Conservation (phyloP, 2,113 vertebrate species). For the Eupsittula cactorum region DNA sequence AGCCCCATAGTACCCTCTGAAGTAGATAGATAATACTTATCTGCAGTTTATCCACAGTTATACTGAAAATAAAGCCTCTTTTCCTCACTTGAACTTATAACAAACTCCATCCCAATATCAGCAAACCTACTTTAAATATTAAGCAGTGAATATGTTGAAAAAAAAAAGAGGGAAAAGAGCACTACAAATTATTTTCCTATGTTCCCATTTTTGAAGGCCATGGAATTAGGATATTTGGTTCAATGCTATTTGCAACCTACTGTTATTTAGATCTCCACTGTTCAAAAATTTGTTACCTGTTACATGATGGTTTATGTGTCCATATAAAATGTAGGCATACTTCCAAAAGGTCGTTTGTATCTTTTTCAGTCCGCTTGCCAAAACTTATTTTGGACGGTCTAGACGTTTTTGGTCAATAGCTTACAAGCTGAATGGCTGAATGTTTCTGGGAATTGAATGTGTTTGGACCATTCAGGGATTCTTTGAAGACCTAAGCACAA, state of each 20-base stretch:
- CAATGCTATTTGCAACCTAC: neutral
- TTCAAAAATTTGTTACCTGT: neutral
- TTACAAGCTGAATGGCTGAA: neutral
- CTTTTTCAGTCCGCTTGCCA: neutral
- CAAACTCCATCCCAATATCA: neutral
- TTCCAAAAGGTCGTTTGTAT: neutral
- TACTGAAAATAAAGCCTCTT: neutral
- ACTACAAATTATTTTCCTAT: neutral
- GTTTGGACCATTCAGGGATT: constrained; percentile 4
- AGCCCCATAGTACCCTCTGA: constrained; percentile 14
- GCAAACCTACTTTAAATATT: neutral
- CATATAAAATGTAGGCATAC: neutral
- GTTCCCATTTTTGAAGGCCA: neutral
- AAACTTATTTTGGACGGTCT: constrained; percentile 17
- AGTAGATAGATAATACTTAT: constrained; percentile 20
- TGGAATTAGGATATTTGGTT: neutral
- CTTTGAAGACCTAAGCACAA: constrained; percentile 34
- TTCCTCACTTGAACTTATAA: neutral
- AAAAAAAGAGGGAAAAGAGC: neutral
- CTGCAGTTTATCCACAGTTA: neutral
- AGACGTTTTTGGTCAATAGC: constrained; percentile 27
- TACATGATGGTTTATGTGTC: neutral
- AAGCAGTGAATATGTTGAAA: neutral
- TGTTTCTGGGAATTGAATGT: constrained; percentile 40
- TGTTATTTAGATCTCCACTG: neutral